Evolutionary conservation across 2,113 vertebrate species (phyloP), one percentile per base, ranked within the genome.

Genomic region (Micromys minutus): DNA sequence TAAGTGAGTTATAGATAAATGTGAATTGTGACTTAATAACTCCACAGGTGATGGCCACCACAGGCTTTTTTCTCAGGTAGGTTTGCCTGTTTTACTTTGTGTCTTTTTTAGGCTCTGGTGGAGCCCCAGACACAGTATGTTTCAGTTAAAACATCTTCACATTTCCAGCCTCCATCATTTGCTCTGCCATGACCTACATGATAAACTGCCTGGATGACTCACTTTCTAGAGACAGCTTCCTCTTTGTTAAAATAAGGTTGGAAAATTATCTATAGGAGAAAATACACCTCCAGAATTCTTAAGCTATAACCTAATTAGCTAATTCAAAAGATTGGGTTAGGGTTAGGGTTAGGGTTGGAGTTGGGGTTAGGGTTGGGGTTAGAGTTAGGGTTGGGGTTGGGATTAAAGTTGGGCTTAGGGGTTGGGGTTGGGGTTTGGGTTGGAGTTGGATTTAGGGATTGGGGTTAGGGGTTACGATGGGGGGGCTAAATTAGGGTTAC

Each of bases 101-200:
- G n/a, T 61, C 91, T 47, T 94, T 79, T 87, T 57, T 77, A 47
- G 69, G 69, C 39, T 94, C 87, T 97, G 79, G 15, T 26, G 72
- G 96, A 74, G 79, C 83, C 74, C 26, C 79, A 88, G 65, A 87
- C 31, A 97, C 89, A 94, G 8, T 87, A 87, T 47, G 83, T 90
- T 95, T 94, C 87, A 45, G 31, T 0, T 83, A 65, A 65, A 4
- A 9, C 57, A 74, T 93, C 12, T 87, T 79, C 17, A 59, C 50
- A 55, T 79, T 34, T 79, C 84, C 65, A 94, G 86, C 57, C 72
- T 83, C 61, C 42, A 59, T 36, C 50, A 45, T 65, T 87, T 79
- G 74, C 52, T 36, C 16, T 89, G 75, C 77, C 42, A 16, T 42
- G 47, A 77, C 71, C 67, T 52, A 69, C 3, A 71, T 45, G 55